Base-by-base conservation (phyloP, 2,113 vertebrate species). In the Xyrauchen texanus region DNA sequence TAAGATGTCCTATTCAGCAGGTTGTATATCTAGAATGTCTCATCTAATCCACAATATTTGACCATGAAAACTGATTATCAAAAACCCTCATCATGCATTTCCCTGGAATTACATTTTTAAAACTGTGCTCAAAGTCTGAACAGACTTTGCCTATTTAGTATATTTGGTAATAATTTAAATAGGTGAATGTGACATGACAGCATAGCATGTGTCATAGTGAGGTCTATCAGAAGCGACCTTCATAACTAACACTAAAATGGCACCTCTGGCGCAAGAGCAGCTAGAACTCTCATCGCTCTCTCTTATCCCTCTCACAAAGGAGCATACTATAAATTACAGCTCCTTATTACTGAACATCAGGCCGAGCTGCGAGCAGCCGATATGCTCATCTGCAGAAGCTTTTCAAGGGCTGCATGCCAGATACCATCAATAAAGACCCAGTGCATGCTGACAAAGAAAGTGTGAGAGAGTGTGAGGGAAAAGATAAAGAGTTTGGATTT, bases 301-400 rank as follows among this genome's bases (percentile, higher is more conserved):
- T 65, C n/a, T 52, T 73, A 62, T 64, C 76, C 46, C 44, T 69
- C 52, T 7, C 34, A 68, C 60, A 62, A 62, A 57, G 46, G 49
- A 80, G 79, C n/a, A n/a, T 75, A 83, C 83, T 84, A 79, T 87
- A 86, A 90, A 87, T 90, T 76, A 84, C 69, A 66, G 64, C 77
- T 77, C 11, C 45, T 86, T 71, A 83, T 90, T 85, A 86, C 84
- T 87, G 55, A 85, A 82, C 73, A 77, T 77, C 10, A 8, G 80
- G 21, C 21, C 3, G 21, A 82, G 55, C 58, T 72, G 63, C 77
- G 67, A 80, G 81, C 82, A 79, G 75, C 70, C 61, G 71, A 87
- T 88, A 88, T 63, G 87, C 85, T 89, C 85, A 87, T 89, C 81
- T 87, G 12, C 46, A 83, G 85, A 83, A 70, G 82, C 76, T 80